Evolutionary conservation across 1,140 invertebrate species (phyloP).

Genomic region (Heliconius hewitsoni): DNA sequence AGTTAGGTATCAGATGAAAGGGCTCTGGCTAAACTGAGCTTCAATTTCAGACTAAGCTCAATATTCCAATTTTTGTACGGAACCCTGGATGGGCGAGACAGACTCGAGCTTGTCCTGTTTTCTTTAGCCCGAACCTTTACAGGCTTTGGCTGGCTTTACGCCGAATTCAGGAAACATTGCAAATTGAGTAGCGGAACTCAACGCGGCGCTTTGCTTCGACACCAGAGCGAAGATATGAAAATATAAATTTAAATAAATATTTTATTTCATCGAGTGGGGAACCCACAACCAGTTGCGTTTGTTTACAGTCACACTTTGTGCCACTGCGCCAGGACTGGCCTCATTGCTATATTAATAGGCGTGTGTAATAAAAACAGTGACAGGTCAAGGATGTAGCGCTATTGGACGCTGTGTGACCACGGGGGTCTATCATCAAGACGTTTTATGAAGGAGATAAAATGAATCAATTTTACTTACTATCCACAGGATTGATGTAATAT

Average conservation of each 20-base stretch:
- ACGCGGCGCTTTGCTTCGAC: too few relatives aligned
- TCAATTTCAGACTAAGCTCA: too few relatives aligned
- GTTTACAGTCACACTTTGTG: neutral
- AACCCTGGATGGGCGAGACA: too few relatives aligned
- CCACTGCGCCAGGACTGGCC: neutral
- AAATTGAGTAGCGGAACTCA: neutral
- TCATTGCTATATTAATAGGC: neutral
- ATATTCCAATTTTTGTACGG: too few relatives aligned
- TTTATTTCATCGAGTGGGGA: neutral
- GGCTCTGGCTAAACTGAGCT: too few relatives aligned
- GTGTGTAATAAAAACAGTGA: neutral
- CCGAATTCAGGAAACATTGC: neutral
- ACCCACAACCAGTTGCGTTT: neutral
- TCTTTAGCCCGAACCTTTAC: too few relatives aligned
- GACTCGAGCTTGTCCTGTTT: too few relatives aligned
- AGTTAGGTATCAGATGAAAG: too few relatives aligned
- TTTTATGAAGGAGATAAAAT: neutral
- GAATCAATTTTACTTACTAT: slow-evolving; percentile 6
- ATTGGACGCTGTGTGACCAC: neutral
- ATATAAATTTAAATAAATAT: too few relatives aligned
- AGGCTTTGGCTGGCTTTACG: too few relatives aligned
- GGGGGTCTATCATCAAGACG: neutral
- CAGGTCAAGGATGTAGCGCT: neutral
- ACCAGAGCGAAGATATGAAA: too few relatives aligned
- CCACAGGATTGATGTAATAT: neutral